Conservation (phyloP, 2,797 vertebrate species). For the Odontamblyopus rebecca region DNA sequence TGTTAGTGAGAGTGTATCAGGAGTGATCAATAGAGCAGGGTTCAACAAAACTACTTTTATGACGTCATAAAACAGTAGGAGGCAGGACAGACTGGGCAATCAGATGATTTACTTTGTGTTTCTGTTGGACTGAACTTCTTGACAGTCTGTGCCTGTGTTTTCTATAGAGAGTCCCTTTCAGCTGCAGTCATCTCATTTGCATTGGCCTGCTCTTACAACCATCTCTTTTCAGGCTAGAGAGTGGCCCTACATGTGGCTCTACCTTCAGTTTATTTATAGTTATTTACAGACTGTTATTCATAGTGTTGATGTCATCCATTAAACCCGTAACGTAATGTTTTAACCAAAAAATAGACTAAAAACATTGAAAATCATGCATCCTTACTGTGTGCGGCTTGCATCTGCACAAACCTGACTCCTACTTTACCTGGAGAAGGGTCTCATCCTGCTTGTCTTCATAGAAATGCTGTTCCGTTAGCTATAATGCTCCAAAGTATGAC, state of each 20-base stretch:
- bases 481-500: too few species aligned
- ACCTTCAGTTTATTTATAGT: not conserved
- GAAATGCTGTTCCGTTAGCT: too few species aligned
- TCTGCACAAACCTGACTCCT: too few species aligned
- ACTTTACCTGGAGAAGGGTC: too few species aligned
- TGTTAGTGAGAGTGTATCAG: not conserved
- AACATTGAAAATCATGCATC: too few species aligned
- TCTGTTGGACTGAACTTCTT: not conserved
- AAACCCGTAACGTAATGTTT: too few species aligned
- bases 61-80: conserved; percentile 1
- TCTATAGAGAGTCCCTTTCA: not conserved
- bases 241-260: not conserved
- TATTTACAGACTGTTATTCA: not conserved
- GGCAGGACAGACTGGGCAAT: not conserved
- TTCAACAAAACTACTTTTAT: not conserved
- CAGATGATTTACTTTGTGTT: not conserved
- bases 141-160: not conserved
- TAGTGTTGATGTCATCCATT: not conserved
- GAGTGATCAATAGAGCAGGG: not conserved
- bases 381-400: not conserved
- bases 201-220: not conserved
- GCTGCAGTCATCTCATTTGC: not conserved
- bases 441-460: too few species aligned
- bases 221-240: not conserved
- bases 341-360: too few species aligned